phyloP scores from a whole-genome alignment of 2,888 invertebrate genomes.

The Watsonalla binaria region DNA sequence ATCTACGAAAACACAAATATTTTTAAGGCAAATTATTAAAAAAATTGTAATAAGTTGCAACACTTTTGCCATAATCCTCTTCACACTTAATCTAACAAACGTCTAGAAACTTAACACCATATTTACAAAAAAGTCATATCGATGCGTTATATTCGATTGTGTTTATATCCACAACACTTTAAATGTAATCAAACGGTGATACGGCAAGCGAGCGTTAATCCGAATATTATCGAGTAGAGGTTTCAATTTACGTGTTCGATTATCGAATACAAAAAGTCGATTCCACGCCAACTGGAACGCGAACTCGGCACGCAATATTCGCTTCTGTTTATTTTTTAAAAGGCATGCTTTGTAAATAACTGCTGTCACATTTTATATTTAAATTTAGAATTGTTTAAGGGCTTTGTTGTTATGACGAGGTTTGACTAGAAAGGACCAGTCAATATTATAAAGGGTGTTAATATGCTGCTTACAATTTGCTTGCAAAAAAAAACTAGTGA shows the following conservation, averaged over 20 bases:
- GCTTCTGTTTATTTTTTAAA: constrained; percentile 29
- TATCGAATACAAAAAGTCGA: constrained; percentile 48
- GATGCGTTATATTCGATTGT: neutral
- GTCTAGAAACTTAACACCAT: too few relatives aligned
- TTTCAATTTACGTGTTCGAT: constrained; percentile 62
- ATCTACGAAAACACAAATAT: too few relatives aligned
- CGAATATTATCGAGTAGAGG: constrained; percentile 39
- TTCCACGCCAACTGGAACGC: constrained; percentile 61
- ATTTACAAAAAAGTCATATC: neutral
- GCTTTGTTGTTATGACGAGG: too few relatives aligned
- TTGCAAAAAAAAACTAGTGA: too few relatives aligned
- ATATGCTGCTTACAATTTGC: too few relatives aligned
- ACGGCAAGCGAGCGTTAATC: constrained; percentile 14
- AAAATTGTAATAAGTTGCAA: too few relatives aligned
- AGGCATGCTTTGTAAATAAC: constrained; percentile 12
- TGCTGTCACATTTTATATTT: constrained; percentile 1
- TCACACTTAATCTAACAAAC: too few relatives aligned
- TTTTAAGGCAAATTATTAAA: too few relatives aligned
- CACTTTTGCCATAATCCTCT: too few relatives aligned
- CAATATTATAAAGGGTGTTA: too few relatives aligned
- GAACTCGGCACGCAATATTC: constrained; percentile 55
- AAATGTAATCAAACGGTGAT: constrained; percentile 7
- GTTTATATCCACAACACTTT: neutral
- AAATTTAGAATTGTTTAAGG: too few relatives aligned
- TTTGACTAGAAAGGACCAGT: too few relatives aligned